Conservation (phyloP, 2,113 vertebrate species). For the Bos javanicus region DNA sequence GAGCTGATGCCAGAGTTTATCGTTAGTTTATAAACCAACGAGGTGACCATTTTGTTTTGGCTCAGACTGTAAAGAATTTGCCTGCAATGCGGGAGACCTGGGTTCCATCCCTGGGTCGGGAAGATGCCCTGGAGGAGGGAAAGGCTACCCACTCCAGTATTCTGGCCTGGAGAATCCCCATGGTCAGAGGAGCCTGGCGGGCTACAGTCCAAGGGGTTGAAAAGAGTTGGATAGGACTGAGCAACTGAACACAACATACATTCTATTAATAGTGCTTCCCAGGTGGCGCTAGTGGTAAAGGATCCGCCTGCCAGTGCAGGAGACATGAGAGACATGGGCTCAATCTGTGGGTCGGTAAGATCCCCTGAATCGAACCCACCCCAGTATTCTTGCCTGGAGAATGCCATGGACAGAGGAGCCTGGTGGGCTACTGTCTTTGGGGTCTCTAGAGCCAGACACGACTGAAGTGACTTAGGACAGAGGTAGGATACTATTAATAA, state of each 20-base stretch:
- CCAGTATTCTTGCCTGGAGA: neutral
- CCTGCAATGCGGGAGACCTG: neutral
- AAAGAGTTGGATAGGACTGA: neutral
- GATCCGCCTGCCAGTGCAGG: neutral
- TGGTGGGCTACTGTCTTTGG: neutral
- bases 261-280: neutral
- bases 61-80: neutral
- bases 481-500: neutral
- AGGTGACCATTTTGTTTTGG: fast-evolving
- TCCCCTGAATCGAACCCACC: neutral
- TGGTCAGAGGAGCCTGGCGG: neutral
- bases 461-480: neutral
- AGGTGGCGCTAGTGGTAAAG: neutral
- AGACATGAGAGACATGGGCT: neutral
- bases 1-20: fast-evolving
- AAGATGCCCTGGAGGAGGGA: neutral
- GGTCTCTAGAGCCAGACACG: neutral
- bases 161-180: neutral
- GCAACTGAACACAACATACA: neutral
- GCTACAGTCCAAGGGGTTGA: neutral
- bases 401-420: neutral
- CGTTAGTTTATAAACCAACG: fast-evolving
- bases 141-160: neutral
- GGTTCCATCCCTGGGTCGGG: neutral
- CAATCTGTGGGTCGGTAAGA: neutral